phyloP scores from a whole-genome alignment of 2,113 vertebrate species.

The Eubucco bourcierii region DNA sequence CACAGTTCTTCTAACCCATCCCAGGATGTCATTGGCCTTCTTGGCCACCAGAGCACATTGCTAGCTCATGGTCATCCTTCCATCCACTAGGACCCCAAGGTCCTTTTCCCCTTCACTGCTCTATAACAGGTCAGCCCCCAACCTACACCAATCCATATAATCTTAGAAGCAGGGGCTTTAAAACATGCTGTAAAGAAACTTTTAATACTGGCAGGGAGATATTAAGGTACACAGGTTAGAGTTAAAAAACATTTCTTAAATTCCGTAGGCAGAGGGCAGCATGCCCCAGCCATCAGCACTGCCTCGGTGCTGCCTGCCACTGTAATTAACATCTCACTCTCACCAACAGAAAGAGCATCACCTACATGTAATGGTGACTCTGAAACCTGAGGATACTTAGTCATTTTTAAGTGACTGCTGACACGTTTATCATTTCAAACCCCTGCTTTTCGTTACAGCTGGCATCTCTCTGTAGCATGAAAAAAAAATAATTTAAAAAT shows the following conservation, averaged over 20 bases:
- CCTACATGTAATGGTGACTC: background rate
- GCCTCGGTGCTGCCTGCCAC: background rate
- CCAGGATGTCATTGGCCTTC: too few relatives aligned
- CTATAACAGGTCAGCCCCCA: too few relatives aligned
- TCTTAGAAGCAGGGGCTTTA: background rate
- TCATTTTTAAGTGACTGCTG: background rate
- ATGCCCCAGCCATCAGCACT: slow-evolving; percentile 56
- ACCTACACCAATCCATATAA: background rate
- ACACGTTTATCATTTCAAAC: background rate
- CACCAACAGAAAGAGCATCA: background rate
- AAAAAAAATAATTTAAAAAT: background rate
- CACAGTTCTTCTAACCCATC: too few relatives aligned
- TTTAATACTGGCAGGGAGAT: background rate
- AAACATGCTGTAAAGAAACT: background rate
- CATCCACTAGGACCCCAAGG: too few relatives aligned
- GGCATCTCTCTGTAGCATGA: background rate
- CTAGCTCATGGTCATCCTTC: too few relatives aligned
- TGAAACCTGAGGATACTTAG: background rate
- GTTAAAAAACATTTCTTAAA: slow-evolving; percentile 28
- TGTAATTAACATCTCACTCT: background rate
- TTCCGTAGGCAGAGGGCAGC: slow-evolving; percentile 79
- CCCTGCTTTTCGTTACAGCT: background rate
- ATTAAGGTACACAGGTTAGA: background rate
- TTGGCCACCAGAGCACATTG: too few relatives aligned
- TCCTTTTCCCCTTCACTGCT: too few relatives aligned